Base-by-base conservation (phyloP, 1,140 invertebrate genomes). In the Zaprionus capensis region DNA sequence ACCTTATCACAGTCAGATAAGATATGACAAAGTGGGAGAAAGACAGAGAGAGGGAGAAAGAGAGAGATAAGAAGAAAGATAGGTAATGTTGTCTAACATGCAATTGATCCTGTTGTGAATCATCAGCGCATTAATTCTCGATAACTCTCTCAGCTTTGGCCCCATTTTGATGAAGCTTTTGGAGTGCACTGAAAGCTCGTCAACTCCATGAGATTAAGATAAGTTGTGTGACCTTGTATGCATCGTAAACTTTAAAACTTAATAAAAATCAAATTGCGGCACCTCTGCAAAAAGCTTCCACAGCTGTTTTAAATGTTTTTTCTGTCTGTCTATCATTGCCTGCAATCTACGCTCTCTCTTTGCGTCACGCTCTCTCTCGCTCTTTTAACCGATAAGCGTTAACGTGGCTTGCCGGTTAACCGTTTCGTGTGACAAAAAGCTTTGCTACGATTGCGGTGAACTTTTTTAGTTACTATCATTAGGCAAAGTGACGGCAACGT, bases 401-500 rank as follows among this genome's bases (percentile, higher is more conserved):
- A 66, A 72, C 58, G 67, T 73, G n/a, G 41, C 41, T 46, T 7
- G 41, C 41, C 31, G 31, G 41, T 46, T 90, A 74, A 76, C 84
- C 80, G 73, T 51, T 80, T 80, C 38, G 58, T 44, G 44, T 64
- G 56, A 68, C 46, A 64, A 64, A 63, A 69, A 86, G 82, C 78
- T 87, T 34, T 34, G 31, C 31, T 34, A 34, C 31, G 31, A 34
- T 34, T 62, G 74, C 24, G 36, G 57, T 49, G 38, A 44, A 64
- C 41, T 85, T 46, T 14, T 15, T 82, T 82, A 82, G 81, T 90
- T 90, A 90, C 71, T 84, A 82, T 85, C 90, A 90, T 90, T 90
- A 90, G 82, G 66, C 58, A 79, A 70, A 88, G 79, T 85, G 81
- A 61, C 76, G 82, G 82, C 75, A 63, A 82, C 74, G 73, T 73